These are phyloP conservation scores for Stictonetta naevosa DNA, from an alignment of 2,113 vertebrate species.

Conservation along the genomic window DNA sequence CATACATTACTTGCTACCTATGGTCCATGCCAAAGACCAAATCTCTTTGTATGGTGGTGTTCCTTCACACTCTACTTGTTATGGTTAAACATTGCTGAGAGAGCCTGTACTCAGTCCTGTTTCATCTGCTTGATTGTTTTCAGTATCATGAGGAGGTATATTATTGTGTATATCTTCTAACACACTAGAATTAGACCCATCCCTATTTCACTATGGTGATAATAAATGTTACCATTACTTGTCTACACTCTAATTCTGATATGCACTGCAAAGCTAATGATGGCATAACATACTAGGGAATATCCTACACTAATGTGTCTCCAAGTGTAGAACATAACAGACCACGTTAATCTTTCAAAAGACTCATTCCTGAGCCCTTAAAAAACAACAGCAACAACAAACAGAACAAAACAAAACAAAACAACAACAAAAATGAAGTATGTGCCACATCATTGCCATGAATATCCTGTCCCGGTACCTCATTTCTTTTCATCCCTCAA, in stretches of 20 bases:
- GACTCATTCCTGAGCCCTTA: background rate
- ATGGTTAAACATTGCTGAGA: background rate
- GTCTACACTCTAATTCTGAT: background rate
- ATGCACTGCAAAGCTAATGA: background rate
- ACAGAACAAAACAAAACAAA: too few relatives aligned
- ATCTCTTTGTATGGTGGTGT: background rate
- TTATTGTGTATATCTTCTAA: background rate
- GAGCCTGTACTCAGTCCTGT: background rate
- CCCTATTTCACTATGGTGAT: background rate
- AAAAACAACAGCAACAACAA: background rate
- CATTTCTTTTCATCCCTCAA: background rate
- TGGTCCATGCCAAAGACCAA: background rate
- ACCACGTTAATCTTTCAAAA: background rate
- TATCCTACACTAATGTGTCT: background rate
- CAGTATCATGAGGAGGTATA: background rate
- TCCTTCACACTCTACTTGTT: background rate
- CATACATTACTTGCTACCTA: background rate
- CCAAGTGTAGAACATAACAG: background rate
- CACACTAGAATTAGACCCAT: background rate
- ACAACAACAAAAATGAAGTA: background rate
- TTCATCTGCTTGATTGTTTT: background rate
- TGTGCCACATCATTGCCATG: background rate
- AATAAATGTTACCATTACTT: background rate
- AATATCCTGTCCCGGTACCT: background rate
- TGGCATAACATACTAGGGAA: background rate